phyloP scores from a whole-genome alignment of 2,888 invertebrate species.

The Epsilonema sp. region DNA sequence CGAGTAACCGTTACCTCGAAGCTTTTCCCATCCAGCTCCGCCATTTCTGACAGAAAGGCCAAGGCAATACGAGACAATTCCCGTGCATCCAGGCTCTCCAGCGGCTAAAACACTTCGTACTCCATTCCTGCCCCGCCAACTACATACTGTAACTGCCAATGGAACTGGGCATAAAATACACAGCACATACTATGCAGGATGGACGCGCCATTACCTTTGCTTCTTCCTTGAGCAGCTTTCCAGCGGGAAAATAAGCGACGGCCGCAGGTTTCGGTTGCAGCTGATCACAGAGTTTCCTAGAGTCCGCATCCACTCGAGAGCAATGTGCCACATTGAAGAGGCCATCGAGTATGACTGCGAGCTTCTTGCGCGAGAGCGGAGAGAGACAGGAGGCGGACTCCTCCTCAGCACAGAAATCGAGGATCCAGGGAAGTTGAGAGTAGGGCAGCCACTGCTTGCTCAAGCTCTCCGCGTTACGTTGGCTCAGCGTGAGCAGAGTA shows the following conservation, averaged over 20 bases:
- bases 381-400: slow-evolving; percentile 28
- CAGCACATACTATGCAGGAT: too few relatives aligned
- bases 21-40: too few relatives aligned
- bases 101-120: too few relatives aligned
- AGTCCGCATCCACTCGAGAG: slow-evolving; percentile 27
- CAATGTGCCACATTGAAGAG: slow-evolving; percentile 40
- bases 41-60: too few relatives aligned
- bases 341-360: slow-evolving; percentile 47
- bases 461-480: slow-evolving; percentile 30
- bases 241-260: slow-evolving; percentile 29
- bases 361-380: slow-evolving; percentile 32
- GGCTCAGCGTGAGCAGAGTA: slow-evolving; percentile 31
- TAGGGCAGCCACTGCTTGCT: slow-evolving; percentile 18
- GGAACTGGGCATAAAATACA: too few relatives aligned
- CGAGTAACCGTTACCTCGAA: too few relatives aligned
- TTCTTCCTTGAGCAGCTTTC: slow-evolving; percentile 13
- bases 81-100: too few relatives aligned
- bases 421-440: slow-evolving; percentile 36
- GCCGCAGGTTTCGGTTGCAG: slow-evolving; percentile 29
- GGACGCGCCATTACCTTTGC: slow-evolving; percentile 12
- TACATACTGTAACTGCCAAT: too few relatives aligned
- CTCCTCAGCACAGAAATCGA: slow-evolving; percentile 40
- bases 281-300: slow-evolving; percentile 36
- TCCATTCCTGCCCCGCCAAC: too few relatives aligned
- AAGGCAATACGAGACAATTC: too few relatives aligned